Conservation (phyloP, 2,113 vertebrate genomes). For the Elaphurus davidianus region DNA sequence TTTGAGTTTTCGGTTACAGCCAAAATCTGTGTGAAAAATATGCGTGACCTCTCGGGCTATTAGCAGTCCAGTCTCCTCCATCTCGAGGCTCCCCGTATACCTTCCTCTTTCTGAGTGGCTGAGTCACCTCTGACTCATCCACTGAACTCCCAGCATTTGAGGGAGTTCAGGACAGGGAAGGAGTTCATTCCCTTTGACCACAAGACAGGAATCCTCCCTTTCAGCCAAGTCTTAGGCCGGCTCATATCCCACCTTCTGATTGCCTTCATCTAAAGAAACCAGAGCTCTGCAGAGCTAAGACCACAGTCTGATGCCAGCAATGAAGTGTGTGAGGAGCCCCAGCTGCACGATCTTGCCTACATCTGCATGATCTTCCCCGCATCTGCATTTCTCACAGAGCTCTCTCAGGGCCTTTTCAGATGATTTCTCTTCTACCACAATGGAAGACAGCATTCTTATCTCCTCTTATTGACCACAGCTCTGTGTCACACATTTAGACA, state of each 20-base stretch:
- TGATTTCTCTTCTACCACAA: neutral
- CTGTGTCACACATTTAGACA: neutral
- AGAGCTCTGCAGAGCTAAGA: neutral
- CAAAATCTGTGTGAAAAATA: slow-evolving; percentile 33
- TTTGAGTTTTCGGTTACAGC: neutral
- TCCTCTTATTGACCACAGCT: neutral
- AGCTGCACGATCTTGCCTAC: neutral
- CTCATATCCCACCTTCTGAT: neutral
- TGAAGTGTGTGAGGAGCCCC: neutral
- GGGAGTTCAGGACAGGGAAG: neutral
- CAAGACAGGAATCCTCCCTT: neutral
- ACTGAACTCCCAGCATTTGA: slow-evolving; percentile 30
- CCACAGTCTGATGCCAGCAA: neutral
- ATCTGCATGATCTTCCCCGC: neutral
- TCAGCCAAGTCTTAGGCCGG: neutral
- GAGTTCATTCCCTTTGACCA: neutral
- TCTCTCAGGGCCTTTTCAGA: neutral
- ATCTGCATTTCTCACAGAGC: neutral
- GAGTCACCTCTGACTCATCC: slow-evolving; percentile 56
- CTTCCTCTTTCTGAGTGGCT: slow-evolving; percentile 1
- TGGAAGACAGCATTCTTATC: neutral
- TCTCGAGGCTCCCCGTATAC: slow-evolving; percentile 31
- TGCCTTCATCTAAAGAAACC: neutral
- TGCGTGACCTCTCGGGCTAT: neutral
- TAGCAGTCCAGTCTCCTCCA: neutral